phyloP scores from a whole-genome alignment of 2,113 vertebrate genomes.

The Mixornis gularis region DNA sequence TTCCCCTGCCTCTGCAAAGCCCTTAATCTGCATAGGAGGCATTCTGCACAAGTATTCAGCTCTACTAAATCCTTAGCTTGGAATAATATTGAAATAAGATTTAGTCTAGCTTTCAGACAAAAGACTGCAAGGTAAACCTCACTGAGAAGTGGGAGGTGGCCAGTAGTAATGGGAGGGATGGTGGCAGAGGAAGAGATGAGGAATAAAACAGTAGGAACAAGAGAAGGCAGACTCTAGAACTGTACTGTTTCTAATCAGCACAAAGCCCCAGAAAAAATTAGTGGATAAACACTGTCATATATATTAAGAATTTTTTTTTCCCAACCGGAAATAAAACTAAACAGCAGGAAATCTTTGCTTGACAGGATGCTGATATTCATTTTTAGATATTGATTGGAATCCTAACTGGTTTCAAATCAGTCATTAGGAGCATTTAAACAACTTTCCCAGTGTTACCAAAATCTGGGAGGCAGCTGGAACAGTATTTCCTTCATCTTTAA shows the following conservation, averaged over 20 bases:
- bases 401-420: not conserved
- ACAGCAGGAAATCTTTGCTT: not conserved
- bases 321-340: not conserved
- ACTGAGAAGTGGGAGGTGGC: not conserved
- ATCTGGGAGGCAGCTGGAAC: not conserved
- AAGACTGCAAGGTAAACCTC: not conserved
- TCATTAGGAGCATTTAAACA: not conserved
- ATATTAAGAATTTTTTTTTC: not conserved
- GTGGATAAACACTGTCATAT: not conserved
- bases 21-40: not conserved
- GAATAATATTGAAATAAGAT: not conserved
- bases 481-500: not conserved
- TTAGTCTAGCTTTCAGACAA: not conserved
- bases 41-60: not conserved
- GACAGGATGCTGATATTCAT: not conserved
- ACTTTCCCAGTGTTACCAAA: not conserved
- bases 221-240: not conserved
- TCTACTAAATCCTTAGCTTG: not conserved
- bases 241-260: not conserved
- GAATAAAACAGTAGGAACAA: not conserved
- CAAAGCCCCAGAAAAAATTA: not conserved
- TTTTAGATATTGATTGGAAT: not conserved
- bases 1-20: not conserved
- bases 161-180: not conserved
- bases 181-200: not conserved